Evolutionary conservation across 1,140 invertebrate genomes (phyloP), one percentile per base, ranked within the genome.

Genomic region (Drosophila equinoxialis): DNA sequence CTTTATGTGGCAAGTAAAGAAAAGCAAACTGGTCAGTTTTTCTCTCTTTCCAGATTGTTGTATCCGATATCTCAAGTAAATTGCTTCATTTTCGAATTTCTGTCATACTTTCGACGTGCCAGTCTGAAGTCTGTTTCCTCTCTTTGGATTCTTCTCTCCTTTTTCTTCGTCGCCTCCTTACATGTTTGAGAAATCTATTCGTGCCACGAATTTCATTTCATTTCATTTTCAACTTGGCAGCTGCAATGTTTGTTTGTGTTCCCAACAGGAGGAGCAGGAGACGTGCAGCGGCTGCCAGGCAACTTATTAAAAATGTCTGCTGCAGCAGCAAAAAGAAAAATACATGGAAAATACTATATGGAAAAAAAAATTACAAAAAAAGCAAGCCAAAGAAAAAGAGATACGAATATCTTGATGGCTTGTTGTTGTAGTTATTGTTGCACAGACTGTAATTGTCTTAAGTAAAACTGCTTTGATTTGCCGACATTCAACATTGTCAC

Each of bases 51-150:
- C 59, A 66, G 59, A 62, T 77, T 62, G 79, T 77, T 62, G 79
- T 86, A 86, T 86, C 79, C 79, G 82, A 87, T 79, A 74, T 14
- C 81, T 79, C 78, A 79, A 86, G 83, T 87, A 87, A 86, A 86
- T 86, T 87, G 79, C 83, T 86, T 86, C 83, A 87, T 86, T 86
- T 86, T 86, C 83, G 83, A 86, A 86, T 86, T 86, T 86, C 83
- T 86, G 83, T 87, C 83, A 86, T 86, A 79, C 66, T 51, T 51
- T 68, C 79, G 74, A 82, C 76, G 72, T 86, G 70, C 76, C 64
- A 45, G 48, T 57, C 45, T 51, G 45, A 51, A 51, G 41, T 0
- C 60, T 71, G 61, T 54, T 57, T 61, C 68, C 48, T 64, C 39
- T 48, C 20, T 17, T 48, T 8, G 6, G 45, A 48, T 48, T 48